phyloP scores from a whole-genome alignment of 2,113 vertebrate genomes.

The Papio anubis region DNA sequence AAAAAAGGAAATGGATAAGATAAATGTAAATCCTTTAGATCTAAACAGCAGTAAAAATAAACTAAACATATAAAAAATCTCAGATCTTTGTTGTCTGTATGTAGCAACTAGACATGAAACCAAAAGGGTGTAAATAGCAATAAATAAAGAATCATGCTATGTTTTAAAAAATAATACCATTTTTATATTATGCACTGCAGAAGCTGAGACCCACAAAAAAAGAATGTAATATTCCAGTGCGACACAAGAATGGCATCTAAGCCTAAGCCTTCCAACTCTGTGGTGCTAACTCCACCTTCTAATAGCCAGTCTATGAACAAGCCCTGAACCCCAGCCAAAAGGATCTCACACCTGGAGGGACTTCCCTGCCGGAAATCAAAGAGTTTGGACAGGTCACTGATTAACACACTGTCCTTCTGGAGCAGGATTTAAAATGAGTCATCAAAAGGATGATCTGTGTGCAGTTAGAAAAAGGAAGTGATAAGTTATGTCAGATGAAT shows the following conservation, averaged over 20 bases:
- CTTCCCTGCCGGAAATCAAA: not conserved
- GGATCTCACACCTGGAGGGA: not conserved
- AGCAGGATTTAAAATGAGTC: constrained; percentile 17
- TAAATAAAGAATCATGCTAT: not conserved
- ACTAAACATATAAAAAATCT: not conserved
- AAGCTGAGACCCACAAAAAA: not conserved
- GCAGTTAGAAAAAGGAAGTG: constrained; percentile 47
- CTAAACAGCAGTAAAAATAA: constrained; percentile 31
- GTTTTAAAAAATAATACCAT: not conserved
- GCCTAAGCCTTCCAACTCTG: not conserved
- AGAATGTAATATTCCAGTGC: not conserved
- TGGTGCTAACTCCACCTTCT: too few species aligned
- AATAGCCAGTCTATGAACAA: not conserved
- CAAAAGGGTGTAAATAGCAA: not conserved
- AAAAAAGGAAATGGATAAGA: not conserved
- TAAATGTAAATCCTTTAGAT: constrained; percentile 7
- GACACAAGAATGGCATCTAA: not conserved
- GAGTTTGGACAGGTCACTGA: not conserved
- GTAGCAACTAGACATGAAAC: constrained; percentile 2
- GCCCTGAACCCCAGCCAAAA: not conserved
- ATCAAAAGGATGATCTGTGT: constrained; percentile 10
- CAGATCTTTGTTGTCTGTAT: not conserved
- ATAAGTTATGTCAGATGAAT: constrained; percentile 31
- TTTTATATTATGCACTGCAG: constrained; percentile 23
- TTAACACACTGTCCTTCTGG: not conserved